Percentiles rank a stretch among this genome's conserved stretches.
phyloP scores from a whole-genome alignment of 2,797 vertebrate species.

The Hyperoplus immaculatus region DNA sequence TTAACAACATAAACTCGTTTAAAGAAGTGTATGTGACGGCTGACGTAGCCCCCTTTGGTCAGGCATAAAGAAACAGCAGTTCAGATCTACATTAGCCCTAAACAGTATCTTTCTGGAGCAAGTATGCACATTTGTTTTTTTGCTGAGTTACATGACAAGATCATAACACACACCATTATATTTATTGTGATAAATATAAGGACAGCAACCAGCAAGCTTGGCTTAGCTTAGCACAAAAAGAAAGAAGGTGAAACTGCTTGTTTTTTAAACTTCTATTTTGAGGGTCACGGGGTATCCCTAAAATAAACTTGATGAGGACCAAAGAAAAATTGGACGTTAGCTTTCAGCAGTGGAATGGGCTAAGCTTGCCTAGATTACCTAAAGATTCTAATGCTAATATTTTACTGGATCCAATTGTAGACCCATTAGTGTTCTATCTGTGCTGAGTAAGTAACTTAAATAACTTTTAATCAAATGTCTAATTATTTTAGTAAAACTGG shows the following conservation, averaged over 20 bases:
- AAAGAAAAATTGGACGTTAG: no score
- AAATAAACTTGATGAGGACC: no score
- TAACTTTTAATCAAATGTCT: no score
- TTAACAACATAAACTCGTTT: conserved; percentile 41
- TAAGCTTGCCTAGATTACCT: background rate
- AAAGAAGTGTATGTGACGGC: background rate
- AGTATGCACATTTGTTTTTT: background rate
- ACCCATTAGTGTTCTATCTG: no score
- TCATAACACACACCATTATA: background rate
- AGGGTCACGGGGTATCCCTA: no score
- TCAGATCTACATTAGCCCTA: background rate
- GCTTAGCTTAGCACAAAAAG: background rate
- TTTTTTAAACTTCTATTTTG: background rate
- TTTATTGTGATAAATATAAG: background rate
- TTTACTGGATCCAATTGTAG: no score
- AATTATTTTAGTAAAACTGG: no score
- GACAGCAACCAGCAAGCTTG: background rate
- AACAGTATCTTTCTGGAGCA: no score
- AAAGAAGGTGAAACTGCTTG: background rate
- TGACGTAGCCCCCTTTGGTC: background rate
- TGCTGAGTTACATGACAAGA: background rate
- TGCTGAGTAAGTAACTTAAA: no score
- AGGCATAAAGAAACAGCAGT: background rate
- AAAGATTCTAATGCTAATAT: no score
- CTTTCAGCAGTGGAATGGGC: background rate